These are phyloP conservation scores for Echinometra lucunter DNA, from an alignment of 53 echinoderm and acorn worm genomes.

Conservation along the genomic window DNA sequence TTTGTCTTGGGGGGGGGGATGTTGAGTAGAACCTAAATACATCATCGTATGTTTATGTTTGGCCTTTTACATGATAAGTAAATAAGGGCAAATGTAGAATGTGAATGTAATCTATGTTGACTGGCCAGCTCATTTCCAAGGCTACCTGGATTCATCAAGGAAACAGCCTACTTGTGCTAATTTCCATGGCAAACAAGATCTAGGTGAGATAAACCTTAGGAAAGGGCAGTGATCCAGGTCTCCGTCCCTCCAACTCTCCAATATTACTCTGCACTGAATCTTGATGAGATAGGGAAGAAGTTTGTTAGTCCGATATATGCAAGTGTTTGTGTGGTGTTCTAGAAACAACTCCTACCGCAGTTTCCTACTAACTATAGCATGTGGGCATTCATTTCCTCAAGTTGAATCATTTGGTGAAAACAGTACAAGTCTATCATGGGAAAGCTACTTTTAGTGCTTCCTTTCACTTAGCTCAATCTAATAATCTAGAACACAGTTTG, in stretches of 20 bases:
- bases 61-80: background rate
- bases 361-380: background rate
- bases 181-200: constrained; percentile 49
- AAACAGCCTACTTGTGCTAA: constrained; percentile 40
- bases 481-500: constrained; percentile 18
- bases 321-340: constrained; percentile 7
- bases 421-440: constrained; percentile 3
- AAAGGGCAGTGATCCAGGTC: constrained; percentile 53
- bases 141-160: constrained; percentile 23
- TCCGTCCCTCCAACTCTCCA: constrained; percentile 36
- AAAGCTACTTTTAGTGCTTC: constrained; percentile 3
- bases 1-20: background rate
- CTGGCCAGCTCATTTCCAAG: constrained; percentile 32
- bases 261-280: background rate
- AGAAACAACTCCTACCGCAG: background rate
- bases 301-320: background rate
- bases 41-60: background rate
- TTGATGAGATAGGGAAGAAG: background rate
- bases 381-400: background rate
- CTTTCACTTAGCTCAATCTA: background rate
- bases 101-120: constrained; percentile 40
- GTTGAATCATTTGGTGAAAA: background rate
- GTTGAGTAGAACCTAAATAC: background rate
- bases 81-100: constrained; percentile 2
- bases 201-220: constrained; percentile 55